A percentile compares a stretch with the other conserved stretches of the same genome.
phyloP scores from a whole-genome alignment of 2,797 vertebrate species.

The Scolopax rusticola region DNA sequence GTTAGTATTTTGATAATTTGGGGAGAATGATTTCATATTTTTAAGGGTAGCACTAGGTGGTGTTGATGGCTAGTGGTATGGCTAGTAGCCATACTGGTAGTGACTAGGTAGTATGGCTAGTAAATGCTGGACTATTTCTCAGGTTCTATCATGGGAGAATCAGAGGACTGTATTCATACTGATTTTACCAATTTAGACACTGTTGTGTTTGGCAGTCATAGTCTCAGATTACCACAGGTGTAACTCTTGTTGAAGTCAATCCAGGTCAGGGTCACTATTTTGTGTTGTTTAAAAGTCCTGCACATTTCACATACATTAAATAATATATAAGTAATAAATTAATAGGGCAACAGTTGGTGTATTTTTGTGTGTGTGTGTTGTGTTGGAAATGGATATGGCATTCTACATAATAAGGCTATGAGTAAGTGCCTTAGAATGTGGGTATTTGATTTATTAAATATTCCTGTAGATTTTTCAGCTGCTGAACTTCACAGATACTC shows the following conservation, averaged over 20 bases:
- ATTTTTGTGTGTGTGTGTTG: neutral
- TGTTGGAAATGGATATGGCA: neutral
- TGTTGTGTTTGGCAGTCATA: neutral
- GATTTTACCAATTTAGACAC: neutral
- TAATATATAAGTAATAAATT: neutral
- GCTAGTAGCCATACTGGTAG: too few species aligned
- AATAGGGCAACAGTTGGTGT: neutral
- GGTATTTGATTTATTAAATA: neutral
- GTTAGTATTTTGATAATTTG: neutral
- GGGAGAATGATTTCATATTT: neutral
- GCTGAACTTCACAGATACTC: neutral
- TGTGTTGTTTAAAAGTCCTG: neutral
- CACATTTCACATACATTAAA: neutral
- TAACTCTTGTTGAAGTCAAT: neutral
- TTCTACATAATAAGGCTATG: neutral
- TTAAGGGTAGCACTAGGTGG: neutral
- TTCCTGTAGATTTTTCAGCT: neutral
- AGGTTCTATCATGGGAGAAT: neutral
- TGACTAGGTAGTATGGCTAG: neutral
- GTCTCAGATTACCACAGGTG: neutral
- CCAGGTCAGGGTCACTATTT: neutral
- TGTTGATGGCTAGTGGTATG: neutral
- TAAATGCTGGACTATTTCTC: neutral
- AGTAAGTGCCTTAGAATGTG: neutral
- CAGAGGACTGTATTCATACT: neutral